Evolutionary conservation across 2,113 vertebrate genomes (phyloP).

Genomic region (Australoheros scitulus): DNA sequence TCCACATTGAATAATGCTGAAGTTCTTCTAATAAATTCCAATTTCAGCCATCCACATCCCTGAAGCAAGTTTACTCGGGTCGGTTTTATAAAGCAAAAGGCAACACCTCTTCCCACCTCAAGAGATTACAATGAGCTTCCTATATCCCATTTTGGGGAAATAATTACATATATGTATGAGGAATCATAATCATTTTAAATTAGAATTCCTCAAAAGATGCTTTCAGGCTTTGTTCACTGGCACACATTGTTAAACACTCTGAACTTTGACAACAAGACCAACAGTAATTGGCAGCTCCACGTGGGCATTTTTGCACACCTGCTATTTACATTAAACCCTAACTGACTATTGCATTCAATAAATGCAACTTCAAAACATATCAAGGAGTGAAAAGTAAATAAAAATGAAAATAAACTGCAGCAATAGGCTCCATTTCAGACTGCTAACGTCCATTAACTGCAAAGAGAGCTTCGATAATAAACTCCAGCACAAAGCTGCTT

Average conservation of each 20-base stretch:
- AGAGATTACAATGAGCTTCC: conserved; percentile 8
- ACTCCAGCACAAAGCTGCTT: background rate
- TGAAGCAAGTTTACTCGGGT: conserved; percentile 27
- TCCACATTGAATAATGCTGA: conserved; percentile 2
- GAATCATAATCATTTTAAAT: conserved; percentile 32
- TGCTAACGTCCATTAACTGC: too few relatives aligned
- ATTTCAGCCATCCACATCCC: conserved; percentile 8
- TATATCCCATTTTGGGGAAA: conserved; percentile 40
- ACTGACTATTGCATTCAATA: background rate
- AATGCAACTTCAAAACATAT: background rate
- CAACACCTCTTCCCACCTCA: background rate
- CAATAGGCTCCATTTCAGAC: background rate
- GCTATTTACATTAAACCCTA: background rate
- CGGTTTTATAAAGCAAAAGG: conserved; percentile 1
- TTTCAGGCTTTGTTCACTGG: conserved; percentile 2
- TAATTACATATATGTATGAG: conserved; percentile 22
- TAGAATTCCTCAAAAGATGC: background rate
- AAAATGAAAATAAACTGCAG: background rate
- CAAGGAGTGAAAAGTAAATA: background rate
- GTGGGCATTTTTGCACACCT: background rate
- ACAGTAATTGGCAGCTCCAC: background rate
- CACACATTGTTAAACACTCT: conserved; percentile 7
- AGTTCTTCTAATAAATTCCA: conserved; percentile 6
- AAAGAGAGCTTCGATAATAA: background rate
- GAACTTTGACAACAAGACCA: conserved; percentile 8